Base-by-base conservation (phyloP, 2,888 invertebrate species). In the Beris chalybata region DNA sequence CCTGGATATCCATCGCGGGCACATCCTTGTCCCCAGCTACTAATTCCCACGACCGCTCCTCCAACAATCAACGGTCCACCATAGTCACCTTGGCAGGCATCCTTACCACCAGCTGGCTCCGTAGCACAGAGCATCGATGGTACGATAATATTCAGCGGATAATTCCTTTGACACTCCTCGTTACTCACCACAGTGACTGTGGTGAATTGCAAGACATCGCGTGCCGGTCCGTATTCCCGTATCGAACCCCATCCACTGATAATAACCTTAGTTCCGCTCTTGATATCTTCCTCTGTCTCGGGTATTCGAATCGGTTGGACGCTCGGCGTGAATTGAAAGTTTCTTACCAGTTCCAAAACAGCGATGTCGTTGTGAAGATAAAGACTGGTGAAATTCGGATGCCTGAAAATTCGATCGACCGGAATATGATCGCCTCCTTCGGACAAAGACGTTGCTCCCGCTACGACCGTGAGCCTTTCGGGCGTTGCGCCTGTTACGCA, bases 341-440 rank as follows among this genome's bases (percentile, higher is more conserved):
- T 78, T 9, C 73, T 78, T 0, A 78, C 66, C 1, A 86, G 76
- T 78, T 81, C 81, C 5, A 85, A 71, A 0, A 85, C 70, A 0
- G 84, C 85, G 5, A 85, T 76, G 54, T 86, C 85, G 66, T 78
- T 80, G 67, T 85, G 83, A 78, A 82, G 82, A 31, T 77, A 75
- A 0, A 68, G 64, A 15, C 73, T 78, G n/a, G 76, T 76, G 70
- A 83, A 86, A 1, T 75, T 73, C 4, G 81, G 79, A 69, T 86
- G 83, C 61, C 75, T 75, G 1, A 76, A 61, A 1, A 83, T 65
- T 13, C 78, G 78, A 0, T 78, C 79, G 0, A 85, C 80, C 22
- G 78, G 75, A 12, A n/a, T 15, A 1, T 84, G 2, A 5, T 29
- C 45, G 4, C 64, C 67, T 32, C 67, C 67, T 9, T 32, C 78